Evolutionary conservation across 1,140 invertebrate species (phyloP).

Genomic region (Drosophila sp.): DNA sequence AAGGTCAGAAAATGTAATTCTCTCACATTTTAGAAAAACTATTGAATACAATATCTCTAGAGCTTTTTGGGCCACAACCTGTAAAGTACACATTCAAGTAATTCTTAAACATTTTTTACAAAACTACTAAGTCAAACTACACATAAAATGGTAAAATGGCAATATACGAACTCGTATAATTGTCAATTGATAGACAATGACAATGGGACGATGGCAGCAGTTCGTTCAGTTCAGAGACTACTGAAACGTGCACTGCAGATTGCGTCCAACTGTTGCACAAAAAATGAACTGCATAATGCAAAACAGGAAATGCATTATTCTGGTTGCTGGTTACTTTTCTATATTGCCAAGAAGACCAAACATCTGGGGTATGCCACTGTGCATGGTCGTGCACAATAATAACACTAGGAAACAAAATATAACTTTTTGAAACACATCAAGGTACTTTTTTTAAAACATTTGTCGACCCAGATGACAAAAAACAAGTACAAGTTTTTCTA

Average conservation of each 20-base stretch:
- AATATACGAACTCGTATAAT: too few relatives aligned
- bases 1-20: too few relatives aligned
- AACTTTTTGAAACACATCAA: too few relatives aligned
- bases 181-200: conserved; percentile 71
- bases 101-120: conserved; percentile 36
- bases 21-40: too few relatives aligned
- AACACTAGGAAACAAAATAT: too few relatives aligned
- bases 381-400: conserved; percentile 50
- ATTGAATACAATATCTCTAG: too few relatives aligned
- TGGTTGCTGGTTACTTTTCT: conserved; percentile 12
- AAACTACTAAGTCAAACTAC: conserved; percentile 40
- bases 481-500: too few relatives aligned
- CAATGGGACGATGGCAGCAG: conserved; percentile 32
- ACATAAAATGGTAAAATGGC: too few relatives aligned
- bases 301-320: conserved; percentile 79
- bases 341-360: conserved; percentile 12
- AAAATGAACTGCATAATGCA: conserved; percentile 55
- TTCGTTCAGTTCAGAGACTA: conserved; percentile 50
- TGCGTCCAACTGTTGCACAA: conserved; percentile 6
- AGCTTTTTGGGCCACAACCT: too few relatives aligned
- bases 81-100: too few relatives aligned
- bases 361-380: conserved; percentile 9
- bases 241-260: conserved; percentile 39
- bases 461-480: too few relatives aligned
- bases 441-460: too few relatives aligned